These are phyloP conservation scores for Netelia melanura DNA, from an alignment of 2,888 invertebrate genomes.

Conservation along the genomic window DNA sequence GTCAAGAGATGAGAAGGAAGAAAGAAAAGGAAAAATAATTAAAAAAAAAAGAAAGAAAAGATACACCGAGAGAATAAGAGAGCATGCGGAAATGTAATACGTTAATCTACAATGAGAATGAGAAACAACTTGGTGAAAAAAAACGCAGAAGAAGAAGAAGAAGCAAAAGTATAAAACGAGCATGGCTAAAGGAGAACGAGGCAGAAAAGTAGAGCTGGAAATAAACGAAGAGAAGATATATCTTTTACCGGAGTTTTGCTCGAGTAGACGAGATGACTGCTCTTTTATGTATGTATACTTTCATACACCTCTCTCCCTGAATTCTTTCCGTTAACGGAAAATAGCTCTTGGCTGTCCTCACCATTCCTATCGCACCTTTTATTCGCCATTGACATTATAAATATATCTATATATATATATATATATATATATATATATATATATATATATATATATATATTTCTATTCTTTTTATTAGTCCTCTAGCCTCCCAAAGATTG, in stretches of 20 bases:
- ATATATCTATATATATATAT: conserved; percentile 1
- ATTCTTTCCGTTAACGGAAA: conserved; percentile 42
- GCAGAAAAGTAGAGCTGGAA: conserved; percentile 47
- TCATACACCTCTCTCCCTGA: background rate
- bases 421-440: conserved; percentile 1
- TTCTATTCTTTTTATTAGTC: no score
- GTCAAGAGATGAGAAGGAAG: conserved; percentile 7
- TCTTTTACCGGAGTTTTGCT: conserved; percentile 46
- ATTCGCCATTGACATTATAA: conserved; percentile 1
- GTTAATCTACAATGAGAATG: conserved; percentile 29
- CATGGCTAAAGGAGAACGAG: background rate
- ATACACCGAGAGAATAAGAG: conserved; percentile 20
- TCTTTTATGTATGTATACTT: background rate
- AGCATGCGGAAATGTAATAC: conserved; percentile 53
- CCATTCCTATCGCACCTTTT: conserved; percentile 27
- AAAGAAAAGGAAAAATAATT: conserved; percentile 14
- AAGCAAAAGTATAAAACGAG: conserved; percentile 20
- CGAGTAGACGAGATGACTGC: conserved; percentile 54
- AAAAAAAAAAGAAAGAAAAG: background rate
- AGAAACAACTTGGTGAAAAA: conserved; percentile 56
- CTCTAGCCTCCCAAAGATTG: no score
- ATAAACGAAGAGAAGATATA: conserved; percentile 37
- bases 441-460: background rate
- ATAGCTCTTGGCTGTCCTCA: background rate
- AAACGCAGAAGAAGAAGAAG: background rate